A percentile compares a stretch with the other conserved stretches of the same genome.
These are phyloP conservation scores for Vidua chalybeata DNA, from an alignment of 2,113 vertebrate genomes.

Conservation along the genomic window DNA sequence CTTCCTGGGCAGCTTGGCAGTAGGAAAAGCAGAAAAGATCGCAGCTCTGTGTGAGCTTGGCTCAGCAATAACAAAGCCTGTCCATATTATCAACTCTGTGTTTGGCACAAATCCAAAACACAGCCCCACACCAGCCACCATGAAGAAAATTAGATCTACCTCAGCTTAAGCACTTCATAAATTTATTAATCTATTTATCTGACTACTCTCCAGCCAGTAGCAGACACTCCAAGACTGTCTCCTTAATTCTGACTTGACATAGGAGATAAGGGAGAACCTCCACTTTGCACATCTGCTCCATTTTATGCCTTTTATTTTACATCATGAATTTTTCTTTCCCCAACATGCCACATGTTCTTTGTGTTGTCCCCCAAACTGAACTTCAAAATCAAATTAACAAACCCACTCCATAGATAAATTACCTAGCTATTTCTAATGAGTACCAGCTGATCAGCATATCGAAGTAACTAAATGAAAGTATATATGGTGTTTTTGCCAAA, in stretches of 20 bases:
- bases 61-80: neutral
- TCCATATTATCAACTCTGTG: neutral
- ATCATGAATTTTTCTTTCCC: neutral
- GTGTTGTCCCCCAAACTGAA: neutral
- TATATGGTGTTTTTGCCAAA: neutral
- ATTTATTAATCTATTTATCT: neutral
- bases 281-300: neutral
- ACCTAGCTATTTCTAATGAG: neutral
- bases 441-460: neutral
- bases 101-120: neutral
- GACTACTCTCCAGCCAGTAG: neutral
- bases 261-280: neutral
- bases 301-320: neutral
- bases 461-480: neutral
- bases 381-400: neutral
- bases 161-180: neutral
- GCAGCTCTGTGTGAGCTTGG: rapidly evolving
- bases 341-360: rapidly evolving
- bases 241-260: neutral
- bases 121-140: neutral
- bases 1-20: rapidly evolving
- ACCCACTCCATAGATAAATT: neutral
- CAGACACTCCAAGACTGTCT: neutral
- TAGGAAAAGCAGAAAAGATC: neutral
- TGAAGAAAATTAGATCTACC: neutral